Base-by-base conservation (phyloP, 2,797 vertebrate species). In the Trachurus trachurus region DNA sequence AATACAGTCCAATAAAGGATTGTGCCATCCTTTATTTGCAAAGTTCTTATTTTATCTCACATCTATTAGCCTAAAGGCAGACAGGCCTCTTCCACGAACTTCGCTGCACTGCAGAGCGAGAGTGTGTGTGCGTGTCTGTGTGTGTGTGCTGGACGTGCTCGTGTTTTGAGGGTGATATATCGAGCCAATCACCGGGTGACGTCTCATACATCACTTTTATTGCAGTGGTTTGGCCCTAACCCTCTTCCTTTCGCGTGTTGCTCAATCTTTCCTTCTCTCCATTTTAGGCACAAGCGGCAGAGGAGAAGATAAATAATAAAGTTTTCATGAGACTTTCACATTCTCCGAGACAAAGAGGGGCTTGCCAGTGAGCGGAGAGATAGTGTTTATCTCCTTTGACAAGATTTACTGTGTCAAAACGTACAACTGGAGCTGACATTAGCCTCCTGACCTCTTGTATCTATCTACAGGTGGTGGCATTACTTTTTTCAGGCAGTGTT, bases 121-220 rank as follows among this genome's bases (percentile, higher is more conserved):
- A 73, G 75, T 68, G 80, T 56, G 76, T 0, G 56, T 17, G 56
- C 37, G 76, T 19, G 31, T 76, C 75, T 67, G 80, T 56, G 76
- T 0, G 53, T 31, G 56, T 17, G 56, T 40, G 76, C 8, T 19
- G 31, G 56, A 47, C 40, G 2, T 19, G 64, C 49, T 66, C 6
- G 49, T 62, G 74, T 77, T 89, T 81, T 64, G 88, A 92, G 86
- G 84, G 87, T 94, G 92, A 94, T 94, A 88, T 89, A 94, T 94
- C 13, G 88, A 86, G 86, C 91, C 86, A 90, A 92, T 93, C 88
- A 86, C 66, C 19, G 76, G 78, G 54, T 91, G 93, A 93, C 89
- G 62, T 87, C 88, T 90, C 93, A 92, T 94, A 92, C 91, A 94
- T 95, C 93, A 95, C 92, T 94, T 95, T 94, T 93, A 94, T 94